Percentiles rank a stretch among this genome's conserved stretches.
Evolutionary conservation across 92 coral and sea anemone genomes (phyloP).

Genomic region (Siderastrea radians): DNA sequence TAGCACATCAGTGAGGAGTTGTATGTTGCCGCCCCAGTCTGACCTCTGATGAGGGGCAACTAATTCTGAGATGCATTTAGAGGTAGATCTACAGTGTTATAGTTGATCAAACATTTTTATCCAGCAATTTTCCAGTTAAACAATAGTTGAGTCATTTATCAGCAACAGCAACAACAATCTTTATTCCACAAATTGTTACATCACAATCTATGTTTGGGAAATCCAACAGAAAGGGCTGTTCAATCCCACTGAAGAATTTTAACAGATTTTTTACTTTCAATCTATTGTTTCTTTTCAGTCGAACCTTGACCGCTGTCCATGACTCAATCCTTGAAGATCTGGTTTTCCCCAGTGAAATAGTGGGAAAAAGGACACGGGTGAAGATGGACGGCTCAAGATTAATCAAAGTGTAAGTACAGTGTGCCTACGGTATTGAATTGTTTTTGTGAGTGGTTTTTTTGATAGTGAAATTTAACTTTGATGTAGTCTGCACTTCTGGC

Average conservation of each 20-base stretch:
- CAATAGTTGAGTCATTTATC: too few relatives aligned
- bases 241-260: neutral
- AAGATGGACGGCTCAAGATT: slow-evolving; percentile 93
- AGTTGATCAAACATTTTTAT: too few relatives aligned
- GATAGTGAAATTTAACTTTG: too few relatives aligned
- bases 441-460: too few relatives aligned
- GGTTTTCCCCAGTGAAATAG: slow-evolving; percentile 98
- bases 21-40: slow-evolving; percentile 38
- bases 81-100: too few relatives aligned
- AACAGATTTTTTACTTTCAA: neutral
- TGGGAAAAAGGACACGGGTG: slow-evolving; percentile 93
- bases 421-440: neutral
- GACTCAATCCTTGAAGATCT: slow-evolving; percentile 97
- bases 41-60: slow-evolving; percentile 19
- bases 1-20: slow-evolving; percentile 12
- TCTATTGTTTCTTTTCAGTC: slow-evolving; percentile 64
- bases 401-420: slow-evolving; percentile 88
- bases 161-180: too few relatives aligned
- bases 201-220: too few relatives aligned
- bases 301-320: slow-evolving; percentile 97
- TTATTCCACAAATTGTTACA: too few relatives aligned
- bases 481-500: too few relatives aligned
- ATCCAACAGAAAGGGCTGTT: neutral
- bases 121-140: too few relatives aligned
- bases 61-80: neutral